Evolutionary conservation across 30 jellyfish, hydroid and myxozoan species (phyloP), one percentile per base, ranked within the genome.

Genomic region (Cassiopea andromeda): DNA sequence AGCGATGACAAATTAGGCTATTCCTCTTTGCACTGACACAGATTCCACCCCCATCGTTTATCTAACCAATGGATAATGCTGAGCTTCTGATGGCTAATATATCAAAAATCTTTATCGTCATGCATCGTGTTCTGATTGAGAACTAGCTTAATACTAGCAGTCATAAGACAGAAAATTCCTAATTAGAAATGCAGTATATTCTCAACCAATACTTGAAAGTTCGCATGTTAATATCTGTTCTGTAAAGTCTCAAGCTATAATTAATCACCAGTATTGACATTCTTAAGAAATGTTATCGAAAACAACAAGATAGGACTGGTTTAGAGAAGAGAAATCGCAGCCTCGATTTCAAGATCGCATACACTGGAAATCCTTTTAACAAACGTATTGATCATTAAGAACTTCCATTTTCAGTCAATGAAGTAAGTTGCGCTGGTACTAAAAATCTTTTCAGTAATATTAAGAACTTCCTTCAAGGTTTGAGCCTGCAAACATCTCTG

Each of bases 1-100:
- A 66, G 90, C 50, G 90, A 64, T 81, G 90, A 81, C 90, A 81
- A 81, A 81, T 81, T 69, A 66, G 80, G 69, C 81, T 81, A 66
- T 57, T 50, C 80, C n/a, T 81, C 80, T 73, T 45, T 64, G 18
- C 38, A 10, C 73, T 81, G 90, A 81, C 90, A 48, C 48, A 16
- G 13, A 81, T 66, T 64, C 90, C 90, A 38, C 82, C 90, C 80
- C 80, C 90, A 64, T 71, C 80, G 80, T 13, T 81, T 67, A 46
- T 61, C 74, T 66, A 48, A 69, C 90, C 90, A 81, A 64, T 64
- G 47, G 44, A 18, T 9, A 45, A 46, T 46, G n/a, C 60, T 58
- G 57, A 77, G 13, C 54, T 1, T 27, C 16, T 15, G 18, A 58
- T n/a, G 74, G 49, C 86, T 77, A 77, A 77, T 77, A 77, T 77